These are phyloP conservation scores for Scaptomyza montana DNA, from an alignment of 1,140 invertebrate species.

Conservation along the genomic window DNA sequence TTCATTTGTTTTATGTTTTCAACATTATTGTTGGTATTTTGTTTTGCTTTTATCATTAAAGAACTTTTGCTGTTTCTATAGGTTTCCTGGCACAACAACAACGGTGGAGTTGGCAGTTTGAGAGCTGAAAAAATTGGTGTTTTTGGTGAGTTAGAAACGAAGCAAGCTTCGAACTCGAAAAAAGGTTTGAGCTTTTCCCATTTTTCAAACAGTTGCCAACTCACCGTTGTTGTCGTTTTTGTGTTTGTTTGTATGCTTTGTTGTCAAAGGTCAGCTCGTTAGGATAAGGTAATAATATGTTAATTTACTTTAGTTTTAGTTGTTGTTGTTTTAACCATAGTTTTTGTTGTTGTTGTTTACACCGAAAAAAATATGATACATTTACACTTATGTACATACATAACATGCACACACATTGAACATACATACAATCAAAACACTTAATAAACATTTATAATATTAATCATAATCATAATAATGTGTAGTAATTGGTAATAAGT, in stretches of 20 bases:
- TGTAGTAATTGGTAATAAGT: constrained; percentile 71
- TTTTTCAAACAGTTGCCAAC: constrained; percentile 42
- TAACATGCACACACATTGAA: constrained; percentile 64
- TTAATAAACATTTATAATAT: constrained; percentile 78
- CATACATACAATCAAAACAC: constrained; percentile 75
- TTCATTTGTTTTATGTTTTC: constrained; percentile 41
- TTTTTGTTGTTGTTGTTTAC: constrained; percentile 51
- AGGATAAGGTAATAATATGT: constrained; percentile 61
- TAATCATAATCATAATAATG: constrained; percentile 59
- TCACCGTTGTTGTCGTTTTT: constrained; percentile 45
- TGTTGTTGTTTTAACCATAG: constrained; percentile 64
- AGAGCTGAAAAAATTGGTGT: constrained; percentile 69
- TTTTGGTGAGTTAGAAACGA: constrained; percentile 68
- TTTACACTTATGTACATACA: constrained; percentile 77
- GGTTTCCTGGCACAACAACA: constrained; percentile 17
- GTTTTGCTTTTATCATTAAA: constrained; percentile 47
- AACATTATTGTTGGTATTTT: constrained; percentile 36
- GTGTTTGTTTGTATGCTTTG: constrained; percentile 8
- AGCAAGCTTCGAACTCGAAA: constrained; percentile 55
- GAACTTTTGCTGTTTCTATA: constrained; percentile 41
- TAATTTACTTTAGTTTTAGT: constrained; percentile 74
- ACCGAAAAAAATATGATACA: constrained; percentile 69
- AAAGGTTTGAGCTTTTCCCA: constrained; percentile 74
- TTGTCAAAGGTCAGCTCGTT: constrained; percentile 34
- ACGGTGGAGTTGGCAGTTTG: constrained; percentile 60